These are phyloP conservation scores for Myripristis murdjan DNA, from an alignment of 2,797 vertebrate genomes.

Conservation along the genomic window DNA sequence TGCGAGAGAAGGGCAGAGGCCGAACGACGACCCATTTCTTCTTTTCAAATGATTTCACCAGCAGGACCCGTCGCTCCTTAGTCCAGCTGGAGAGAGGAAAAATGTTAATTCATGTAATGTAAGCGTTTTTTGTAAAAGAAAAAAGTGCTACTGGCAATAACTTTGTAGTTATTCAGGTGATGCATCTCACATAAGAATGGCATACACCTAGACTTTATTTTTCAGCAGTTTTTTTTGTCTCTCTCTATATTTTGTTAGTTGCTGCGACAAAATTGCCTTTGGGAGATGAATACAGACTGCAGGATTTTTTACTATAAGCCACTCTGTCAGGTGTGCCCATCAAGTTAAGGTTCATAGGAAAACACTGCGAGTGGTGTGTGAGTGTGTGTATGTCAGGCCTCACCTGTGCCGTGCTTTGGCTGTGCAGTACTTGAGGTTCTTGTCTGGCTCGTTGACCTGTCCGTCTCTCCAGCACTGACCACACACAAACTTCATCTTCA, in stretches of 20 bases:
- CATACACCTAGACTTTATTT: too few relatives aligned
- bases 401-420: slow-evolving; percentile 98
- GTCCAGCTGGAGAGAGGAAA: slow-evolving; percentile 89
- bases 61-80: slow-evolving; percentile 94
- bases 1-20: slow-evolving; percentile 95
- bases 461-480: slow-evolving; percentile 98
- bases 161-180: too few relatives aligned
- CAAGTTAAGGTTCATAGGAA: not conserved
- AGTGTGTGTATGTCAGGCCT: slow-evolving; percentile 2
- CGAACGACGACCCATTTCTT: slow-evolving; percentile 98
- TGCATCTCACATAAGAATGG: too few relatives aligned
- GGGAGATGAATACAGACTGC: too few relatives aligned
- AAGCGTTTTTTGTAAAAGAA: too few relatives aligned
- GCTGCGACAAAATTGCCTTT: too few relatives aligned
- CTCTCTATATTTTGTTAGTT: too few relatives aligned
- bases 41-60: slow-evolving; percentile 98
- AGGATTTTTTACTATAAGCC: too few relatives aligned
- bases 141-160: too few relatives aligned
- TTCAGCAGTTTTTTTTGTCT: too few relatives aligned
- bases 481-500: slow-evolving; percentile 99
- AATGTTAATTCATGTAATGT: not conserved
- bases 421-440: slow-evolving; percentile 97
- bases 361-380: too few relatives aligned
- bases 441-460: slow-evolving; percentile 97
- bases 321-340: too few relatives aligned